Evolutionary conservation across 1,140 invertebrate species (phyloP).

Genomic region (Anastatus disparis): DNA sequence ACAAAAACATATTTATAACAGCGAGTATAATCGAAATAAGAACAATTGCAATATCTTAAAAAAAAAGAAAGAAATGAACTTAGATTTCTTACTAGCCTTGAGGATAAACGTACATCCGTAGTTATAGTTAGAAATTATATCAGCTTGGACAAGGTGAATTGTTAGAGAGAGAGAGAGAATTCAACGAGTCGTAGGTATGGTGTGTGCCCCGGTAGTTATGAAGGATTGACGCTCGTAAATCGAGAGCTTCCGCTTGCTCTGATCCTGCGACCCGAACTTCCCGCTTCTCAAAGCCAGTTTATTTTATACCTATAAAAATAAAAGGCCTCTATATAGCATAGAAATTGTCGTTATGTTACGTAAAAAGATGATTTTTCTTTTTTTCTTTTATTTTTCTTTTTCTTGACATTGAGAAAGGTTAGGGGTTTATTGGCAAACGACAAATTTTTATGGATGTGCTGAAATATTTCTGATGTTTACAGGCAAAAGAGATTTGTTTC

Average conservation of each 20-base stretch:
- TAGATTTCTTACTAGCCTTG: too few species aligned
- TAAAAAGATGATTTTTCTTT: not conserved
- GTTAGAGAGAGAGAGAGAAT: not conserved
- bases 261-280: not conserved
- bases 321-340: too few species aligned
- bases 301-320: not conserved
- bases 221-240: conserved; percentile 28
- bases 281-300: not conserved
- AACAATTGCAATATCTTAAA: not conserved
- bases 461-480: not conserved
- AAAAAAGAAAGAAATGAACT: not conserved
- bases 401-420: too few species aligned
- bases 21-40: too few species aligned
- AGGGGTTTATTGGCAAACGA: too few species aligned
- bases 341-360: not conserved
- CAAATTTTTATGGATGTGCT: too few species aligned
- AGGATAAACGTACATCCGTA: too few species aligned
- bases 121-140: too few species aligned
- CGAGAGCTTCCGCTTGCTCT: conserved; percentile 2
- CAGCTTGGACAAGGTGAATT: not conserved
- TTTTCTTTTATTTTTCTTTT: not conserved
- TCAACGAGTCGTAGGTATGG: not conserved
- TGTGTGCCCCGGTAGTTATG: not conserved
- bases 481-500: not conserved
- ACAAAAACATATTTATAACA: too few species aligned